These are phyloP conservation scores for Thryonomys swinderianus DNA, from an alignment of 2,113 vertebrate species.

Conservation along the genomic window DNA sequence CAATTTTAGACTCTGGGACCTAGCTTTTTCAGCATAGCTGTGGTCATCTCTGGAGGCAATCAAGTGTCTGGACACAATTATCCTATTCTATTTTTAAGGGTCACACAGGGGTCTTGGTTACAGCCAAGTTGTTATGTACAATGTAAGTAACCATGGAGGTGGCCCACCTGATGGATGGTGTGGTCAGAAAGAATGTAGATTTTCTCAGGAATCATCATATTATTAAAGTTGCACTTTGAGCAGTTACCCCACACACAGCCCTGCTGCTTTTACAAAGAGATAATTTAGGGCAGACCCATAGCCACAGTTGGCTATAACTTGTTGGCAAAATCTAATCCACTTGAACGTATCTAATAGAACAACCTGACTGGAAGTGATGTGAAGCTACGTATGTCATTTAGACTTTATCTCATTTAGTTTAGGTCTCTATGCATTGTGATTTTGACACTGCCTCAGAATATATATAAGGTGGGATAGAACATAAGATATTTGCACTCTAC, in stretches of 20 bases:
- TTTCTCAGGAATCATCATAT: not conserved
- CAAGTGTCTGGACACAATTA: not conserved
- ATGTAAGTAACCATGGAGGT: not conserved
- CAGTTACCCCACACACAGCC: not conserved
- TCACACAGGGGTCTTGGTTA: not conserved
- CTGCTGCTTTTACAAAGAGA: not conserved
- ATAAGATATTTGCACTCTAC: not conserved
- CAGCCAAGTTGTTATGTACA: not conserved
- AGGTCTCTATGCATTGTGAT: not conserved
- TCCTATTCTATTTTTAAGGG: not conserved
- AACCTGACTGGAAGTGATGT: not conserved
- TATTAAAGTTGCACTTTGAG: not conserved
- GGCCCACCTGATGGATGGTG: not conserved
- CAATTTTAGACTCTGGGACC: not conserved
- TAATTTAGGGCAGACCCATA: not conserved
- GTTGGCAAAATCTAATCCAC: slow-evolving; percentile 8
- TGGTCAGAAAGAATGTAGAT: not conserved
- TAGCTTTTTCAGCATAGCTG: slow-evolving; percentile 36
- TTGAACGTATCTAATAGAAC: not conserved
- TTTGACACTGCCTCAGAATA: not conserved
- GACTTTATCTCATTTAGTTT: not conserved
- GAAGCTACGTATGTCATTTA: not conserved
- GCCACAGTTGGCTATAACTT: not conserved
- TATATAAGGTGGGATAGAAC: not conserved
- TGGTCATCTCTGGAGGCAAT: slow-evolving; percentile 28